phyloP scores from a whole-genome alignment of 2,888 invertebrate genomes.

The Graphium colonna region DNA sequence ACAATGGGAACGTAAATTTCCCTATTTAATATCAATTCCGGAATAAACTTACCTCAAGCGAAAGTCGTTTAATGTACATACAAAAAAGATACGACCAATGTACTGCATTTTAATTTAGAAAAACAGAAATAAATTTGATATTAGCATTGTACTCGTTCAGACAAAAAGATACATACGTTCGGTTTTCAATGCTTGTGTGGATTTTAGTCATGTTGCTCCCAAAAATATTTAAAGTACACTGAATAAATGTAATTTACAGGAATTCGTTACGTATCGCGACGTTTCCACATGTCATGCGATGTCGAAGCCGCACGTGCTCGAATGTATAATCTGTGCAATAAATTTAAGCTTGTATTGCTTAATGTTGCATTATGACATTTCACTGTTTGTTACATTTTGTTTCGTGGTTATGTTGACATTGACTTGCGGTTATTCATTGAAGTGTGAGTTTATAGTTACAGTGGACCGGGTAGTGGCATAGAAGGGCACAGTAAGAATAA shows the following conservation, averaged over 20 bases:
- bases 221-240: neutral
- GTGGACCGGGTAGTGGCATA: neutral
- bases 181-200: no score
- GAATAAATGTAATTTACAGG: constrained; percentile 3
- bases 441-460: neutral
- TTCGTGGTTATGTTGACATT: neutral
- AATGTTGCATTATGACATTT: constrained; percentile 7
- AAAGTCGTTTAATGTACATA: no score
- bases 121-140: no score
- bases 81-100: no score
- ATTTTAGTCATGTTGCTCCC: neutral
- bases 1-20: neutral
- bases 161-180: no score
- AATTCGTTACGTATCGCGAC: constrained; percentile 4
- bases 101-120: no score
- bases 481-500: no score
- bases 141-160: no score
- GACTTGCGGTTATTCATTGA: neutral
- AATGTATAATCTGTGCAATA: neutral
- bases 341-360: constrained; percentile 16
- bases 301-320: constrained; percentile 7
- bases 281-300: constrained; percentile 10
- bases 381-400: neutral
- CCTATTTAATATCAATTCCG: neutral
- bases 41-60: neutral